These are phyloP conservation scores for Microcebus lehilahytsara DNA, from an alignment of 2,113 vertebrate species.

Conservation along the genomic window DNA sequence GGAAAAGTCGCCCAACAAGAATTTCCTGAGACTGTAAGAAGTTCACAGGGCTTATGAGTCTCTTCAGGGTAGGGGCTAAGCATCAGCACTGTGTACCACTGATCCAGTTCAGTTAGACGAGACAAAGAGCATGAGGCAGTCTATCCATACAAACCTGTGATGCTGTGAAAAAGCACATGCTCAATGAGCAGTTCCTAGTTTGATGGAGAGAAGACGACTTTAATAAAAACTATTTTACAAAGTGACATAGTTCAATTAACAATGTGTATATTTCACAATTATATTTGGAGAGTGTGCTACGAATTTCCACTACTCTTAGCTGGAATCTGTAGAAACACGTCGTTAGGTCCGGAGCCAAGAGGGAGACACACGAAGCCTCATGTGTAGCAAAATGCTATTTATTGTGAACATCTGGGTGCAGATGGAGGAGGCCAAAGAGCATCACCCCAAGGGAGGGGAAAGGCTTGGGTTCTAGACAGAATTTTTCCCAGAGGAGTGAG, in stretches of 20 bases:
- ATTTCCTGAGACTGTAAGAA: not conserved
- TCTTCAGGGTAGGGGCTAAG: not conserved
- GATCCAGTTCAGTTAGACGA: not conserved
- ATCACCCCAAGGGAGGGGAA: too few relatives aligned
- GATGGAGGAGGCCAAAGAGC: too few relatives aligned
- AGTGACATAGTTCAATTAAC: not conserved
- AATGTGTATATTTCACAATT: not conserved
- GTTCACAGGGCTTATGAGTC: not conserved
- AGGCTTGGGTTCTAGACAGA: too few relatives aligned
- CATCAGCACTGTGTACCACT: not conserved
- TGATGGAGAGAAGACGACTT: not conserved
- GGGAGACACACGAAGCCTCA: too few relatives aligned
- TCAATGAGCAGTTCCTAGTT: not conserved
- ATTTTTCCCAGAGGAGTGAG: too few relatives aligned
- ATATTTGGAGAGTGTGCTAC: not conserved
- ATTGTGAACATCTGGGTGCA: too few relatives aligned
- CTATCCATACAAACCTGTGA: too few relatives aligned
- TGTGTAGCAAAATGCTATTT: too few relatives aligned
- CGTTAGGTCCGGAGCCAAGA: accelerated
- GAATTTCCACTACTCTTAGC: not conserved
- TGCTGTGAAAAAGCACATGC: not conserved
- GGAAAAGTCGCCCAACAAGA: not conserved
- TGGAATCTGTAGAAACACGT: not conserved
- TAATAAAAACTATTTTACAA: too few relatives aligned
- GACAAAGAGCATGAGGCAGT: not conserved